Conservation (phyloP, 2,113 vertebrate genomes). For the Amphiprion percula region DNA sequence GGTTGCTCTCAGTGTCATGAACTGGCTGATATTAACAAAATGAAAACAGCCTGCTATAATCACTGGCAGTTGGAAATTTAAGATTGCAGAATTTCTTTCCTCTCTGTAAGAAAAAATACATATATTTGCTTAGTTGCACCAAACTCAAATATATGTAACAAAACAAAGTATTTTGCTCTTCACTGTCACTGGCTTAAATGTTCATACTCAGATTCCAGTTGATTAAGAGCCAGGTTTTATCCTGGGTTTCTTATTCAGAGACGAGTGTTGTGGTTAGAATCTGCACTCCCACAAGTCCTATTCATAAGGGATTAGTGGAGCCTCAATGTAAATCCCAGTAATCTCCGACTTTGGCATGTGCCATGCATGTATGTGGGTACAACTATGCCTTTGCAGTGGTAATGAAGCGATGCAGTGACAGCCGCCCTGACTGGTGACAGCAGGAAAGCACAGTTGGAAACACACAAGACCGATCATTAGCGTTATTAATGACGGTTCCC, state of each 20-base stretch:
- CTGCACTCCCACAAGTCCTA: slow-evolving; percentile 26
- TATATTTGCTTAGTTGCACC: background rate
- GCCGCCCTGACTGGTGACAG: background rate
- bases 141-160: background rate
- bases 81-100: background rate
- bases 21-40: background rate
- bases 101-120: background rate
- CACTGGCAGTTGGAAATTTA: background rate
- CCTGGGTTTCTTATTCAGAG: slow-evolving; percentile 6
- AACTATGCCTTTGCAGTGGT: background rate
- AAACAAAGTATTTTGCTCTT: background rate
- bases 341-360: slow-evolving; percentile 16
- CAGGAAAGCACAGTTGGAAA: slow-evolving; percentile 14
- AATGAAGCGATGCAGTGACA: background rate
- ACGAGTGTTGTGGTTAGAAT: background rate
- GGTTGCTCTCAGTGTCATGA: background rate
- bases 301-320: slow-evolving; percentile 36
- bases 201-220: background rate
- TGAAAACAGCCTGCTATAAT: background rate
- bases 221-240: background rate
- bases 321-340: slow-evolving; percentile 37
- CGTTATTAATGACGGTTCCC: background rate
- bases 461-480: background rate
- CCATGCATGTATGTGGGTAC: slow-evolving; percentile 1
- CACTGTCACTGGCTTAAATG: background rate